These are phyloP conservation scores for Sebastes vulpes DNA, from an alignment of 2,797 vertebrate species.

Conservation along the genomic window DNA sequence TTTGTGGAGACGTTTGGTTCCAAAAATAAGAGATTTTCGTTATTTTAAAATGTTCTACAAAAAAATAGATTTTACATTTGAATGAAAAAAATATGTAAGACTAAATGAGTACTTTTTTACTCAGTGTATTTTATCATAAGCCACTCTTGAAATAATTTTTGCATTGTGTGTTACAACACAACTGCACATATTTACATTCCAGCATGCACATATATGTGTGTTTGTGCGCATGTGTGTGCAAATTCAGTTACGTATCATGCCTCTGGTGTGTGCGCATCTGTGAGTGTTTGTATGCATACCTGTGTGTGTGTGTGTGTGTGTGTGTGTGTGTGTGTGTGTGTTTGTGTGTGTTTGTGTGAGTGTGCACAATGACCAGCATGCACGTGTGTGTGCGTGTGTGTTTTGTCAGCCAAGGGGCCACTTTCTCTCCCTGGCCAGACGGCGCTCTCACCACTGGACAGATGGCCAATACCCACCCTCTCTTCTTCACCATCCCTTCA, in stretches of 20 bases:
- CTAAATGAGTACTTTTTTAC: background rate
- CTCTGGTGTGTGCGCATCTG: constrained; percentile 11
- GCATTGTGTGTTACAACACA: background rate
- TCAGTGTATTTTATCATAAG: background rate
- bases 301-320: background rate
- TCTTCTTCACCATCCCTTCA: constrained; percentile 64
- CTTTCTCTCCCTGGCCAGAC: constrained; percentile 84
- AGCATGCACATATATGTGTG: background rate
- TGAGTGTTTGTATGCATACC: background rate
- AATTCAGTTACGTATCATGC: background rate
- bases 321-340: background rate
- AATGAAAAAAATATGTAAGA: too few species aligned
- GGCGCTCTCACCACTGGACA: constrained; percentile 88
- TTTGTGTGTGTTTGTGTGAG: background rate
- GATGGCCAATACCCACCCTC: constrained; percentile 85
- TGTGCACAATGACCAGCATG: background rate
- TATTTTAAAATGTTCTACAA: background rate
- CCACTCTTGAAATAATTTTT: background rate
- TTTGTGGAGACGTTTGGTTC: background rate
- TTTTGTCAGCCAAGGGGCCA: constrained; percentile 76
- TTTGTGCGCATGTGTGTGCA: background rate
- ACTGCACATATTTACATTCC: background rate
- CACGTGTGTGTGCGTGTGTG: background rate
- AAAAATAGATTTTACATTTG: background rate
- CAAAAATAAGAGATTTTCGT: background rate